These are phyloP conservation scores for Poeciliopsis retropinna DNA, from an alignment of 2,113 vertebrate species.

Conservation along the genomic window DNA sequence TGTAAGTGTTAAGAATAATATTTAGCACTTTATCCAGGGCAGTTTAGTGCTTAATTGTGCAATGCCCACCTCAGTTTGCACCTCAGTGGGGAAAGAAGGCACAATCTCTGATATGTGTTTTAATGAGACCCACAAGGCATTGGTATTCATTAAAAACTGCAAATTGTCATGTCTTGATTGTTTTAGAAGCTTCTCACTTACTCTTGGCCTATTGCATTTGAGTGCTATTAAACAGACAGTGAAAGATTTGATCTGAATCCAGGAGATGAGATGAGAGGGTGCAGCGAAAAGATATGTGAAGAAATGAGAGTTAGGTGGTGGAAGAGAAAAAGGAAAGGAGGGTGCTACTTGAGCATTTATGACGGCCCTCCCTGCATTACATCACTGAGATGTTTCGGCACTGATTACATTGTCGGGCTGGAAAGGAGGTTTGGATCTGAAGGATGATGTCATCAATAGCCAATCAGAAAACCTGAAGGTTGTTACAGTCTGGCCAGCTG, in stretches of 20 bases:
- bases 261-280: slow-evolving; percentile 29
- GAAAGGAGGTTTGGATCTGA: slow-evolving; percentile 46
- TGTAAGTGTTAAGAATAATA: not conserved
- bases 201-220: slow-evolving; percentile 44
- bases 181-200: slow-evolving; percentile 44
- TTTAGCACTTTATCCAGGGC: slow-evolving; percentile 10
- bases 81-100: not conserved
- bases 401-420: slow-evolving; percentile 73
- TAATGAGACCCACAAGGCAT: slow-evolving; percentile 64
- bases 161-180: slow-evolving; percentile 43
- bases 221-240: slow-evolving; percentile 54
- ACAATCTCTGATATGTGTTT: slow-evolving; percentile 55
- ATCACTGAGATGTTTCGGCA: slow-evolving; percentile 77
- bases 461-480: slow-evolving; percentile 59
- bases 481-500: slow-evolving; percentile 33
- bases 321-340: slow-evolving; percentile 15
- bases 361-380: slow-evolving; percentile 72
- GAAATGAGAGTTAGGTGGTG: slow-evolving; percentile 18
- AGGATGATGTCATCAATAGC: slow-evolving; percentile 76
- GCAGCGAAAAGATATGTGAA: slow-evolving; percentile 29
- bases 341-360: slow-evolving; percentile 44
- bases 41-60: slow-evolving; percentile 20
- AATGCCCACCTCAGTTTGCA: slow-evolving; percentile 24
- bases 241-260: slow-evolving; percentile 40
- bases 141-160: slow-evolving; percentile 48